Evolutionary conservation across 2,888 invertebrate genomes (phyloP).

Genomic region (Cephus rjabovi): DNA sequence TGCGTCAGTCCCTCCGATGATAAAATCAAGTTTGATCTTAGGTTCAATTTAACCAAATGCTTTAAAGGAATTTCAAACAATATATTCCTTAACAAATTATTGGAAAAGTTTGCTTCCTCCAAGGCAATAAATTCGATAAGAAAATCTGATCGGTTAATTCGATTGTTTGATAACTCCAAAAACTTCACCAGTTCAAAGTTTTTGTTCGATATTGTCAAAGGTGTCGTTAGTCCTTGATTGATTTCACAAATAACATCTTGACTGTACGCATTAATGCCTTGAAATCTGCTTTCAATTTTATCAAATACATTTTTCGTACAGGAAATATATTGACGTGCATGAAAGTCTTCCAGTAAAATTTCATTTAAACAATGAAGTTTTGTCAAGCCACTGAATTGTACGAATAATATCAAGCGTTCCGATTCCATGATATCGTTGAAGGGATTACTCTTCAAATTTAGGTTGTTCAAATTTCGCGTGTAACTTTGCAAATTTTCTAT

Average conservation of each 20-base stretch:
- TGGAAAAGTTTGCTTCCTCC: not conserved
- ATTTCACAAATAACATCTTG: not conserved
- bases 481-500: conserved; percentile 22
- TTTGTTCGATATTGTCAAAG: not conserved
- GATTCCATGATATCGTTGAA: conserved; percentile 27
- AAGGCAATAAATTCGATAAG: not conserved
- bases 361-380: not conserved
- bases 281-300: not conserved
- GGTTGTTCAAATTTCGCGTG: conserved; percentile 22
- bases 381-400: not conserved
- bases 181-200: not conserved
- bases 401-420: not conserved
- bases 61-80: conserved; percentile 19
- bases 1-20: conserved; percentile 22
- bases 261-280: not conserved
- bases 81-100: not conserved
- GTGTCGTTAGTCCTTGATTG: not conserved
- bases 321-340: not conserved
- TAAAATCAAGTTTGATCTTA: conserved; percentile 32
- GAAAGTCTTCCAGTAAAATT: not conserved
- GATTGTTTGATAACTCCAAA: not conserved
- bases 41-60: conserved; percentile 29
- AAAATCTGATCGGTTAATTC: not conserved
- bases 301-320: not conserved
- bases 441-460: conserved; percentile 33